Conservation (phyloP, 2,888 invertebrate species). For the Sicus ferrugineus region DNA sequence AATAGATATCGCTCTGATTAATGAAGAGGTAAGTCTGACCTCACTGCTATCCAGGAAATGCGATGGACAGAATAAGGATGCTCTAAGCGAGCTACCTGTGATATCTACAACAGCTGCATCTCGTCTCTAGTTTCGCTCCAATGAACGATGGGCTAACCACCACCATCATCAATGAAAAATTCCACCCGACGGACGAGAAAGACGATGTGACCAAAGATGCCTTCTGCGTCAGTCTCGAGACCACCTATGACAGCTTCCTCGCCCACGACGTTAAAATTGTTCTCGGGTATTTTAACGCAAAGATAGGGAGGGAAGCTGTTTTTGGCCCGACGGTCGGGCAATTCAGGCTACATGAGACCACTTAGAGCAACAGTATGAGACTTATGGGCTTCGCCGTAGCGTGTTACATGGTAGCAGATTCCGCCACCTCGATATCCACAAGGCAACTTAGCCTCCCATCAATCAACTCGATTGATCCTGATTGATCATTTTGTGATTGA, state of each 20-base stretch:
- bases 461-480: background rate
- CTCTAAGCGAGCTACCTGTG: too few relatives aligned
- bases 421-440: background rate
- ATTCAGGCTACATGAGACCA: slow-evolving; percentile 9
- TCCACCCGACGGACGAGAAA: slow-evolving; percentile 30
- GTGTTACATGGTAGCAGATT: background rate
- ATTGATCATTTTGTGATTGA: too few relatives aligned
- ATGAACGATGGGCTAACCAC: too few relatives aligned
- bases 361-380: background rate
- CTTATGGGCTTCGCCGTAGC: background rate
- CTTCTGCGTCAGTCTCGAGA: slow-evolving; percentile 26
- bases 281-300: slow-evolving; percentile 30
- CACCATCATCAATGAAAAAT: too few relatives aligned
- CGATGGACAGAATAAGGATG: too few relatives aligned
- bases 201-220: slow-evolving; percentile 28
- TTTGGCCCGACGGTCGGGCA: slow-evolving; percentile 1
- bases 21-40: too few relatives aligned
- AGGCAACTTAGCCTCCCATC: background rate
- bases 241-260: slow-evolving; percentile 19
- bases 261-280: slow-evolving; percentile 30
- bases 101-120: too few relatives aligned
- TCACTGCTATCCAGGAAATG: too few relatives aligned
- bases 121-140: too few relatives aligned
- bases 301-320: background rate
- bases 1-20: background rate